A percentile compares a stretch with the other conserved stretches of the same genome.
Conservation (phyloP, 2,113 vertebrate genomes). For the Sphyrna mokarran region DNA sequence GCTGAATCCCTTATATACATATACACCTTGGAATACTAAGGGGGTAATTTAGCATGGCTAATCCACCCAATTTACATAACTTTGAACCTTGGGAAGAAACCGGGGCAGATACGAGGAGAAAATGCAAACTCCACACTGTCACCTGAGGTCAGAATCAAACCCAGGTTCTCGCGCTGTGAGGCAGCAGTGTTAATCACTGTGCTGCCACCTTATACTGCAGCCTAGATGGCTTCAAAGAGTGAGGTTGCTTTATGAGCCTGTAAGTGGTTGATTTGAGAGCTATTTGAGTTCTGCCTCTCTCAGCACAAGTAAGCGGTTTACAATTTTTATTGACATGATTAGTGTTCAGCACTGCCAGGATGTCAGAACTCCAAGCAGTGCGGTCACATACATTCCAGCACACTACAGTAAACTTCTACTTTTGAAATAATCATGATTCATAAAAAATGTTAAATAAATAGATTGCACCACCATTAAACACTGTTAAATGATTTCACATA, state of each 20-base stretch:
- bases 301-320: not conserved
- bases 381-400: not conserved
- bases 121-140: no score
- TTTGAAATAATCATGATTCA: not conserved
- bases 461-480: not conserved
- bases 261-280: not conserved
- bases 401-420: not conserved
- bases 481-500: not conserved
- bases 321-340: not conserved
- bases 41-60: no score
- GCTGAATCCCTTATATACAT: no score
- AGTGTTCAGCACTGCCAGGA: not conserved
- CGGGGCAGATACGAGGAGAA: no score
- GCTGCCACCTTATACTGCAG: not conserved
- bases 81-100: no score
- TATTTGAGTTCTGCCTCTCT: not conserved
- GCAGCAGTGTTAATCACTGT: no score
- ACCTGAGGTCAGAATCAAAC: no score
- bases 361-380: not conserved
- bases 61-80: no score
- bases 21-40: no score
- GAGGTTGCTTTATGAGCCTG: not conserved
- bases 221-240: not conserved
- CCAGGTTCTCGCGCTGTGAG: no score
- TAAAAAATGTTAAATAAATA: not conserved